phyloP scores from a whole-genome alignment of 1,140 invertebrate species.

The Pogonomyrmex barbatus region DNA sequence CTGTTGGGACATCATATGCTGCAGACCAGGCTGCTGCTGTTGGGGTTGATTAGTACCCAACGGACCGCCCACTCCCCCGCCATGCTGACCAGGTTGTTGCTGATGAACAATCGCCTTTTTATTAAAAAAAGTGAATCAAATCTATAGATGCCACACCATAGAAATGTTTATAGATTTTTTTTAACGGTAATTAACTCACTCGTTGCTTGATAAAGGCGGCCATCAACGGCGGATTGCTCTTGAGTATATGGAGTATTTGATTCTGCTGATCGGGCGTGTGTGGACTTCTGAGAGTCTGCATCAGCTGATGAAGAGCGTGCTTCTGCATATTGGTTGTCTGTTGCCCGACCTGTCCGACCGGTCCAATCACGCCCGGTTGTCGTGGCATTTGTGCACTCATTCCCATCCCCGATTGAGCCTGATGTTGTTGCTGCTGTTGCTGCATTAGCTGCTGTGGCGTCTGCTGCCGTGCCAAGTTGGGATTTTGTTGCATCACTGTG shows the following conservation, averaged over 20 bases:
- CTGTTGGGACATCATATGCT: constrained; percentile 86
- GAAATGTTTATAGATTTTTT: constrained; percentile 16
- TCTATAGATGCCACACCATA: constrained; percentile 14
- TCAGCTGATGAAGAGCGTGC: constrained; percentile 94
- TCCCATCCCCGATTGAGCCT: constrained; percentile 84
- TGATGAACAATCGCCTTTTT: constrained; percentile 79
- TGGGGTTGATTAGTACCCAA: constrained; percentile 85
- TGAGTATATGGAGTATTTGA: constrained; percentile 96
- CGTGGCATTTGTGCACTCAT: constrained; percentile 84
- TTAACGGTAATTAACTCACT: constrained; percentile 80
- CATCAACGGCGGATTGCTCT: constrained; percentile 98
- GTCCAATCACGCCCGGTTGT: constrained; percentile 85
- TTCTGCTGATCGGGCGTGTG: constrained; percentile 96
- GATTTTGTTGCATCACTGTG: constrained; percentile 84
- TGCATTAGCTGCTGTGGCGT: constrained; percentile 84
- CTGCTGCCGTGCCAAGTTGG: constrained; percentile 83
- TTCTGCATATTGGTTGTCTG: constrained; percentile 87
- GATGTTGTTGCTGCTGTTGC: constrained; percentile 84
- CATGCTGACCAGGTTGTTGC: constrained; percentile 83
- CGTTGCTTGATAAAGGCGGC: constrained; percentile 98
- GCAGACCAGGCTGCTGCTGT: constrained; percentile 85
- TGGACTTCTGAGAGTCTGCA: constrained; percentile 95
- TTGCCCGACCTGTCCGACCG: constrained; percentile 83
- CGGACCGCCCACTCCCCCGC: constrained; percentile 78
- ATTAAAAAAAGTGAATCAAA: constrained; percentile 67